Evolutionary conservation across 2,888 invertebrate species (phyloP).

Genomic region (Smittia sp.): DNA sequence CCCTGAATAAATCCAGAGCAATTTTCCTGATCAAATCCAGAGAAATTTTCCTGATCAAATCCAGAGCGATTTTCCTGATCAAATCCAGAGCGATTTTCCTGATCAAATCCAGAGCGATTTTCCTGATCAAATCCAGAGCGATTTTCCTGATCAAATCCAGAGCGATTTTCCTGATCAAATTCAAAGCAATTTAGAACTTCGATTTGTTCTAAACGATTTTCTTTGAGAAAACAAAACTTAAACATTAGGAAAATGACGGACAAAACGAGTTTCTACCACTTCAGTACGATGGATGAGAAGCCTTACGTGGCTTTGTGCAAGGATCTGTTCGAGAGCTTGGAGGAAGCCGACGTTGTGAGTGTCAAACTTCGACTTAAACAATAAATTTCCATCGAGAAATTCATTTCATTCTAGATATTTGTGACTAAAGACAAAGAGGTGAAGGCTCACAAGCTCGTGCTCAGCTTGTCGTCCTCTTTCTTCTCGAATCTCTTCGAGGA

Average conservation of each 20-base stretch:
- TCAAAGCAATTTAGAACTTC: too few relatives aligned
- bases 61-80: too few relatives aligned
- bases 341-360: background rate
- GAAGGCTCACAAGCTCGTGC: conserved; percentile 51
- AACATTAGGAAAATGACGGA: too few relatives aligned
- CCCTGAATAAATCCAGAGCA: too few relatives aligned
- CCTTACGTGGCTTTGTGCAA: background rate
- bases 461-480: conserved; percentile 51
- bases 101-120: too few relatives aligned
- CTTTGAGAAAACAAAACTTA: background rate
- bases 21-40: too few relatives aligned
- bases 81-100: too few relatives aligned
- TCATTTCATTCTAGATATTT: conserved; percentile 40
- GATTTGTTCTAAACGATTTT: too few relatives aligned
- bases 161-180: too few relatives aligned
- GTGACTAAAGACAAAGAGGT: conserved; percentile 48
- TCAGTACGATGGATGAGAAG: background rate
- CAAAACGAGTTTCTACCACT: background rate
- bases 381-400: background rate
- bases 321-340: background rate
- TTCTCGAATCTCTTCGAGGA: conserved; percentile 47
- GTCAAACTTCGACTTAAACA: background rate
- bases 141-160: too few relatives aligned
- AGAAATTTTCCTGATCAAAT: too few relatives aligned
- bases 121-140: too few relatives aligned